Base-by-base conservation (phyloP, 2,888 invertebrate species). In the Thyatira batis region DNA sequence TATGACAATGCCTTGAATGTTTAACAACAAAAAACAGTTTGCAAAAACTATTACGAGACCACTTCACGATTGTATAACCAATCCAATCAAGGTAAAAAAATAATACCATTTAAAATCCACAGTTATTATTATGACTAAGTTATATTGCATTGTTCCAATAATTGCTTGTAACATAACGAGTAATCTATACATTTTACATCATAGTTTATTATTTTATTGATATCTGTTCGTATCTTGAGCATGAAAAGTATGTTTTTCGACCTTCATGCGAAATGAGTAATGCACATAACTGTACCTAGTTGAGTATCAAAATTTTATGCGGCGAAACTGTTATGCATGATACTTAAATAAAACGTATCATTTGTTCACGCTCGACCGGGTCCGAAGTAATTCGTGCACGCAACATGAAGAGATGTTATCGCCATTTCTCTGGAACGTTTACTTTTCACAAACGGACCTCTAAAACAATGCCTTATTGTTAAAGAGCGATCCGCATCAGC, bases 381-480 rank as follows among this genome's bases (percentile, higher is more conserved):
- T 48, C 64, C 59, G 55, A 50, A 50, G 50, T 62, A 63, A 67
- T 54, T 70, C 69, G 65, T 69, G 65, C 70, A 61, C 67, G 73
- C 70, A 58, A 63, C 58, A 70, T 85, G 78, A 6, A 79, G 61
- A 60, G 68, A 78, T 84, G 79, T 84, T 82, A 87, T 84, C 85
- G 65, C 64, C 59, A 69, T 75, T 78, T 76, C 72, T 76, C 67
- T 64, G 66, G 63, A 73, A 71, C 72, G 57, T 73, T 80, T 75
- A 78, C 80, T 85, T 83, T 84, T 81, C 69, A 74, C 66, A 60
- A 63, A 66, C 56, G 57, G 51, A 54, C 58, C 59, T 59, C 65
- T 78, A 73, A 78, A 78, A 86, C 84, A 86, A 86, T 83, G 71
- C 73, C 60, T 75, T 73, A 84, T 87, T 87, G 84, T 87, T 83